Evolutionary conservation across 2,797 vertebrate species (phyloP).

Genomic region (Myotis daubentonii): DNA sequence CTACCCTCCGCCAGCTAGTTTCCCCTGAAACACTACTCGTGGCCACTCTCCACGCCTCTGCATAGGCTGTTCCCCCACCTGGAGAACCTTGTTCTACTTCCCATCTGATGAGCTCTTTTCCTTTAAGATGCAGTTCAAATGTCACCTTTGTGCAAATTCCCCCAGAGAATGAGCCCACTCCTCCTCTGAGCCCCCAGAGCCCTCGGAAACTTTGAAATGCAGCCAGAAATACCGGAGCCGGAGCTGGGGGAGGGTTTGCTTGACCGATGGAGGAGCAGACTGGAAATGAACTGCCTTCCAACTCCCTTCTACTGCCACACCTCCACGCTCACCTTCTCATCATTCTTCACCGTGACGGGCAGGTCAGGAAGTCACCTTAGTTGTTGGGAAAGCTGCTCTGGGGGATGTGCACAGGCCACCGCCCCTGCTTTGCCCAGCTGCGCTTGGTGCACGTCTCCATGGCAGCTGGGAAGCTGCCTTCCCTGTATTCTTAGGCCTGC

Average conservation of each 20-base stretch:
- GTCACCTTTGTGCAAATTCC: neutral
- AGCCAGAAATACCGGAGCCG: neutral
- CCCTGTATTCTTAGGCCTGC: neutral
- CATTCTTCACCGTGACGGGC: neutral
- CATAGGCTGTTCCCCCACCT: neutral
- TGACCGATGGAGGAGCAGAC: neutral
- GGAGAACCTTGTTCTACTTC: neutral
- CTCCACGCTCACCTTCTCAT: neutral
- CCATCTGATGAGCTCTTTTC: neutral
- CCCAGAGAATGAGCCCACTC: neutral
- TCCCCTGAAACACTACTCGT: neutral
- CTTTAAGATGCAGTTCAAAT: neutral
- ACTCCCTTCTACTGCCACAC: neutral
- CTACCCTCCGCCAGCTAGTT: neutral
- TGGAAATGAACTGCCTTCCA: neutral
- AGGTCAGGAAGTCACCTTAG: neutral
- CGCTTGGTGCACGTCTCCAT: neutral
- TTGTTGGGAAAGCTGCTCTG: neutral
- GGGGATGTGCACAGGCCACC: neutral
- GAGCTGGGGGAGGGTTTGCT: neutral
- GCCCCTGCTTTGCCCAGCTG: neutral
- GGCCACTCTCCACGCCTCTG: neutral
- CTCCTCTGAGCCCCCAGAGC: neutral
- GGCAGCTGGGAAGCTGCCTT: neutral
- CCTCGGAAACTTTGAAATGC: neutral